A percentile compares a stretch with the other conserved stretches of the same genome.
Evolutionary conservation across 37 sponge, comb jelly and placozoan genomes (phyloP).

Genomic region (Oscarella lobularis): DNA sequence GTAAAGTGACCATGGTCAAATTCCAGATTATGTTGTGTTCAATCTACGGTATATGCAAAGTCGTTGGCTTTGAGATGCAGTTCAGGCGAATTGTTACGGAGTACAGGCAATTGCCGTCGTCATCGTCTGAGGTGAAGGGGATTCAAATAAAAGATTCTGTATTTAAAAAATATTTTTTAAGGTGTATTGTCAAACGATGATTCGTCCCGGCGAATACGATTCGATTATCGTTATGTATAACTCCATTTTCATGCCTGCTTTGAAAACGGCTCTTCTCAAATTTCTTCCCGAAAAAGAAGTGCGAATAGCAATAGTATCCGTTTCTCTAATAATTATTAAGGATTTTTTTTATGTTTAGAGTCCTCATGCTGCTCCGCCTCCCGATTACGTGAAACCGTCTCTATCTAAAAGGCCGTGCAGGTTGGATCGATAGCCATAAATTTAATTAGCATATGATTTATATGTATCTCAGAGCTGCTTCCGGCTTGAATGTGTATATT

Average conservation of each 20-base stretch:
- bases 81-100: conserved; percentile 2
- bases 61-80: not conserved
- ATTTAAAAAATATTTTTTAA: no score
- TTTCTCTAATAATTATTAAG: not conserved
- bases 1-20: not conserved
- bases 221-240: not conserved
- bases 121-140: not conserved
- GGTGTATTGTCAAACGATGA: not conserved
- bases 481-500: not conserved
- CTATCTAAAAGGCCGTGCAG: not conserved
- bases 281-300: conserved; percentile 4
- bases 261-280: not conserved
- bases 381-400: not conserved
- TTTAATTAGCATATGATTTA: not conserved
- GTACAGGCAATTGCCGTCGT: not conserved
- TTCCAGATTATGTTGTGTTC: conserved; percentile 6
- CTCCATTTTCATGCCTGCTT: not conserved
- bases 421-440: not conserved
- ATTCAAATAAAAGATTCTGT: no score
- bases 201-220: not conserved
- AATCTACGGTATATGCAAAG: not conserved
- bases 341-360: not conserved
- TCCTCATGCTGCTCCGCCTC: not conserved
- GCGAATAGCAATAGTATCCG: conserved; percentile 5
- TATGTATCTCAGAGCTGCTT: not conserved